These are phyloP conservation scores for Isichthys henryi DNA, from an alignment of 2,113 vertebrate species.

Conservation along the genomic window DNA sequence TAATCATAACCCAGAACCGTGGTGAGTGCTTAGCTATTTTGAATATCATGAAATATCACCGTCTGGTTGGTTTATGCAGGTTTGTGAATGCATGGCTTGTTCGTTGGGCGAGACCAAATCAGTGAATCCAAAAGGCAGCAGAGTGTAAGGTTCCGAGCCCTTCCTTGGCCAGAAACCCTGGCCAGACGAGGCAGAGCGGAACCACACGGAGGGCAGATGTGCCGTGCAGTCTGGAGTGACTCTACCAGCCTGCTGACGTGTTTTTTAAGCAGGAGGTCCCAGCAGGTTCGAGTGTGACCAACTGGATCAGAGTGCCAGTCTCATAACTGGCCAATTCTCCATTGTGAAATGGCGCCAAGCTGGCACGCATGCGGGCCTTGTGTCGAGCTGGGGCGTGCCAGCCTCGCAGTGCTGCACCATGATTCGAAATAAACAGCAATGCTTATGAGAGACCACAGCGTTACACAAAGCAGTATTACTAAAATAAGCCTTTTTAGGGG, in stretches of 20 bases:
- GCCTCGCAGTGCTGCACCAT: background rate
- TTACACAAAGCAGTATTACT: background rate
- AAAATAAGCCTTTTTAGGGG: background rate
- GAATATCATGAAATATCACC: background rate
- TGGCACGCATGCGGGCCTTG: constrained; percentile 26
- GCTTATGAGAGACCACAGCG: background rate
- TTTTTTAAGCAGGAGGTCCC: constrained; percentile 51
- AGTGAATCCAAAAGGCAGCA: background rate
- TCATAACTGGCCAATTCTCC: constrained; percentile 48
- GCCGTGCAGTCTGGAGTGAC: constrained; percentile 51
- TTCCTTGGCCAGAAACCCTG: background rate
- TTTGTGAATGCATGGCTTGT: background rate
- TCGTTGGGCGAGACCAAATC: background rate
- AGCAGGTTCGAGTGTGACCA: constrained; percentile 43
- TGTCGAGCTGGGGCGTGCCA: background rate
- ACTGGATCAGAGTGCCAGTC: constrained; percentile 58
- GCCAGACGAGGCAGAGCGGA: constrained; percentile 32
- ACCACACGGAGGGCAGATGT: constrained; percentile 49
- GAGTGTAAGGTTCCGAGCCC: background rate
- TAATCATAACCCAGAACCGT: background rate
- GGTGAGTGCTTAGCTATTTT: background rate
- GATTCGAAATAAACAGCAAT: background rate
- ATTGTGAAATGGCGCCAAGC: constrained; percentile 46
- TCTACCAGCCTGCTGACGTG: constrained; percentile 42
- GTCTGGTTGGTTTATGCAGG: background rate